phyloP scores from a whole-genome alignment of 64 coral and sea anemone genomes.

The Orbicella faveolata region DNA sequence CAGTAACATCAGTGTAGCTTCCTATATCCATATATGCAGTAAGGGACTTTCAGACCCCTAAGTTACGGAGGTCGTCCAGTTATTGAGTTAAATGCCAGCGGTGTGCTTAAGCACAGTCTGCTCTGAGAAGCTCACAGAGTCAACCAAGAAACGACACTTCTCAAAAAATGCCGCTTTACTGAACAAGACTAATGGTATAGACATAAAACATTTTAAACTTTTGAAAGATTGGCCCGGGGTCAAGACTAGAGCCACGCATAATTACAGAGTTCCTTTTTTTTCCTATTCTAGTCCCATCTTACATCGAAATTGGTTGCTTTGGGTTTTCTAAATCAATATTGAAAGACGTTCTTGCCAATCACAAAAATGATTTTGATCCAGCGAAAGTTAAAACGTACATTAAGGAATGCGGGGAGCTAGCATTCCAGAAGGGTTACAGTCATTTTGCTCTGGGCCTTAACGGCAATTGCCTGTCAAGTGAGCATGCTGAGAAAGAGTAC shows the following conservation, averaged over 20 bases:
- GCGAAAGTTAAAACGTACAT: not conserved
- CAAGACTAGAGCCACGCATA: not conserved
- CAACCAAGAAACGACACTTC: too few relatives aligned
- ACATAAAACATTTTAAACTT: too few relatives aligned
- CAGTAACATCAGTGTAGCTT: too few relatives aligned
- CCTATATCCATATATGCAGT: too few relatives aligned
- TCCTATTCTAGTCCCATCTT: not conserved
- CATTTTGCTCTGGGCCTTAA: slow-evolving; percentile 37
- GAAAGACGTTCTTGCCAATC: not conserved
- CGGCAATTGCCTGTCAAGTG: slow-evolving; percentile 26
- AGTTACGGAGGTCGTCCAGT: too few relatives aligned
- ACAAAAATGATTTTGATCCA: not conserved
- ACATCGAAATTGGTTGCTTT: not conserved
- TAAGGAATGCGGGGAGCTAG: not conserved
- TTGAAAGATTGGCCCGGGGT: too few relatives aligned
- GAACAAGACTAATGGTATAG: too few relatives aligned
- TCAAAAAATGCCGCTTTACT: too few relatives aligned
- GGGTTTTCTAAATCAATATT: not conserved
- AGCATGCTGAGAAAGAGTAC: not conserved
- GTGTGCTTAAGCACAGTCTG: too few relatives aligned
- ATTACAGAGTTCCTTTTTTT: not conserved
- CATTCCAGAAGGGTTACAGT: not conserved
- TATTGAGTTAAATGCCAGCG: too few relatives aligned
- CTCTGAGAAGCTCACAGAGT: too few relatives aligned
- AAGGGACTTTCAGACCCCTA: too few relatives aligned